Conservation (phyloP, 2,888 invertebrate genomes). For the Chalcis sispes region DNA sequence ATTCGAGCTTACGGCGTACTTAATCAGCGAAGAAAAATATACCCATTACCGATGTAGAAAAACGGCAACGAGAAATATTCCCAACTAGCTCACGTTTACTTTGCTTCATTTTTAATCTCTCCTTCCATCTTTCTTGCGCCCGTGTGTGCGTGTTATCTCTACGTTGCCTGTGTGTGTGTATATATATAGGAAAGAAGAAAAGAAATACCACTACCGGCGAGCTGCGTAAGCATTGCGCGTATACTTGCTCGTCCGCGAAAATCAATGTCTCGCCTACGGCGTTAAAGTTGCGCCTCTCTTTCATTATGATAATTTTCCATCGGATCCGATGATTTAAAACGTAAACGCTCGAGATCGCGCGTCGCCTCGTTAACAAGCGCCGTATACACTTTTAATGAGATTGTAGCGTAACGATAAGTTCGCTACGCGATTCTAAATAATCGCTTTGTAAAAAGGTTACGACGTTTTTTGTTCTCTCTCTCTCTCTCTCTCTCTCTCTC, state of each 20-base stretch:
- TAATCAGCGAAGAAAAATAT: background rate
- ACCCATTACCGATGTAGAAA: too few species aligned
- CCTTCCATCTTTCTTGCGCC: background rate
- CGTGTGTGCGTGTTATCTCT: too few species aligned
- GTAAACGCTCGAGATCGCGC: too few species aligned
- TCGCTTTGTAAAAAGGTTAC: too few species aligned
- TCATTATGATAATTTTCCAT: conserved; percentile 4
- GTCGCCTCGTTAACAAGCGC: too few species aligned
- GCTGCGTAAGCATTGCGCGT: too few species aligned
- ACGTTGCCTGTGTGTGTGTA: too few species aligned
- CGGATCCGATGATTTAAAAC: background rate
- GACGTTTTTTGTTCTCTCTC: background rate
- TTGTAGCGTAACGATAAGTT: background rate
- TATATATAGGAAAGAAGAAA: too few species aligned
- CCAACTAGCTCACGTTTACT: background rate
- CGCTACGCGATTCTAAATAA: background rate
- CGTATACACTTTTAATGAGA: background rate
- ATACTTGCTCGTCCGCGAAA: background rate
- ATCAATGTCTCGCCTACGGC: conserved; percentile 23
- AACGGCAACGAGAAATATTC: background rate
- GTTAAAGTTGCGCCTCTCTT: background rate
- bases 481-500: background rate
- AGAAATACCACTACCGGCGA: too few species aligned
- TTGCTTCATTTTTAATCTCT: conserved; percentile 11
- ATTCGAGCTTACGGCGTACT: too few species aligned